These are phyloP conservation scores for Poeciliopsis retropinna DNA, from an alignment of 2,113 vertebrate genomes.

Conservation along the genomic window DNA sequence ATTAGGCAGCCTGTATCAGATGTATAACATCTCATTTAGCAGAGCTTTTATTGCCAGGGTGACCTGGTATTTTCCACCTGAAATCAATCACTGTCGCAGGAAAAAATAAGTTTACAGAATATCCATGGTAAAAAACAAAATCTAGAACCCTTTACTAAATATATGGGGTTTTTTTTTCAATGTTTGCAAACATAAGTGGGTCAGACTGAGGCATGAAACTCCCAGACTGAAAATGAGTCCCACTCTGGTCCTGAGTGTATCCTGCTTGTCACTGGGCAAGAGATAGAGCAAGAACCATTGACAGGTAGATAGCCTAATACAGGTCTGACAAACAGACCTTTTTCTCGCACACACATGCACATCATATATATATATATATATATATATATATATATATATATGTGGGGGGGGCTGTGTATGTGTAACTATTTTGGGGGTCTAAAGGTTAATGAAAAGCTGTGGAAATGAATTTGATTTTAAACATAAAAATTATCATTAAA, in stretches of 20 bases:
- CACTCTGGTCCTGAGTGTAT: too few relatives aligned
- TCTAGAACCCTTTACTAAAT: not conserved
- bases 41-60: constrained; percentile 43
- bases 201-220: not conserved
- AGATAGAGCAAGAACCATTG: not conserved
- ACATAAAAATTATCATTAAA: too few relatives aligned
- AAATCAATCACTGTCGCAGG: constrained; percentile 59
- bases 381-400: too few relatives aligned
- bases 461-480: too few relatives aligned
- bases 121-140: constrained; percentile 36
- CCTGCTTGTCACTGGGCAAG: not conserved
- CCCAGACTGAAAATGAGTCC: not conserved
- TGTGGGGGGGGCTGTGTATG: too few relatives aligned
- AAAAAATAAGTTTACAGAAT: constrained; percentile 33
- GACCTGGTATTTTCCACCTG: constrained; percentile 41
- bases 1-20: constrained; percentile 1
- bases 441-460: too few relatives aligned
- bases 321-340: not conserved
- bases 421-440: too few relatives aligned
- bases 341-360: too few relatives aligned
- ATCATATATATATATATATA: too few relatives aligned
- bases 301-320: not conserved
- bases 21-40: constrained; percentile 45
- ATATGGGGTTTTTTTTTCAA: not conserved
- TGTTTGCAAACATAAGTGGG: not conserved